Percentiles rank a stretch among this genome's conserved stretches.
Conservation (phyloP, 2,888 invertebrate genomes). For the Dexiosoma caninum region DNA sequence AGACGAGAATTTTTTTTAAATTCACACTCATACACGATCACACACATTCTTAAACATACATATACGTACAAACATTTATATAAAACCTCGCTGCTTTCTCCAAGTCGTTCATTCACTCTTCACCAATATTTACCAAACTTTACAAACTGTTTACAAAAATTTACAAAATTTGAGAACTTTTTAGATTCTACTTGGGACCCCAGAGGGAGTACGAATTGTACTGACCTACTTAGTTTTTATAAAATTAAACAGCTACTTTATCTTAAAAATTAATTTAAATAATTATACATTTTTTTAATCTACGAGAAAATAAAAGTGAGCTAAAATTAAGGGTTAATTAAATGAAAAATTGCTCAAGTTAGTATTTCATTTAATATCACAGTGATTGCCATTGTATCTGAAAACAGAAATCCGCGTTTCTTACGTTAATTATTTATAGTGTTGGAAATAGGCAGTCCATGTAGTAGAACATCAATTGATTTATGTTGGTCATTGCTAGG, state of each 20-base stretch:
- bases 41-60: neutral
- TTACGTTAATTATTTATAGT: too few relatives aligned
- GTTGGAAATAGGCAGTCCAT: too few relatives aligned
- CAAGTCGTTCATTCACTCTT: neutral
- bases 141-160: conserved; percentile 37
- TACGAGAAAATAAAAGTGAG: conserved; percentile 3
- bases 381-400: too few relatives aligned
- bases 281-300: conserved; percentile 2
- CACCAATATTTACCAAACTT: conserved; percentile 42
- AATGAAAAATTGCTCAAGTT: conserved; percentile 36
- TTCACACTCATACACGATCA: neutral
- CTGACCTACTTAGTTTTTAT: conserved; percentile 25
- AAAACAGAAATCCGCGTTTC: too few relatives aligned
- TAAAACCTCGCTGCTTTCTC: neutral
- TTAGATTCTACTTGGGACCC: conserved; percentile 15
- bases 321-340: neutral
- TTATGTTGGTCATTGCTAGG: too few relatives aligned
- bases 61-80: neutral
- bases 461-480: too few relatives aligned
- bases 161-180: conserved; percentile 34
- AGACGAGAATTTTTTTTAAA: neutral
- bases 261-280: conserved; percentile 12
- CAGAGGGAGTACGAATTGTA: neutral
- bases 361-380: neutral
- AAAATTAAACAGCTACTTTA: conserved; percentile 41